Base-by-base conservation (phyloP, 2,888 invertebrate species). In the Lepas anatifera region DNA sequence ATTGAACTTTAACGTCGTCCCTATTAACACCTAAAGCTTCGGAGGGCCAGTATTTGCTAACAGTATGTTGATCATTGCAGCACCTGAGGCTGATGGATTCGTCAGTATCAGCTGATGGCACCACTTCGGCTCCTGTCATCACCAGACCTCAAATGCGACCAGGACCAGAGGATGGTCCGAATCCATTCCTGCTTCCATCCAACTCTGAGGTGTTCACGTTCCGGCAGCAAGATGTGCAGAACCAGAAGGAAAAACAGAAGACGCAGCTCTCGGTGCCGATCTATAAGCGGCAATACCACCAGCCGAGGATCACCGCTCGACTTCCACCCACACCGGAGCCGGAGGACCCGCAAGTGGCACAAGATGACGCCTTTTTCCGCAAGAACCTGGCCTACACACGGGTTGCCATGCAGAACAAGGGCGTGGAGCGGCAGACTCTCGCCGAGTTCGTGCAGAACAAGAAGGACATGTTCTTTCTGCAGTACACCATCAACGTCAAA, bases 391-490 rank as follows among this genome's bases (percentile, higher is more conserved):
- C 58, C 4, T 58, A 58, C 58, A 58, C 58, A 22, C 58, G 58
- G 2, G 58, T 58, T 22, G 58, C 58, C 22, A 58, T 58, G 58
- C 58, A 58, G 35, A 58, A 58, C 58, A 58, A 58, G 32, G 58
- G 58, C 22, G 58, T 58, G 22, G 35, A 58, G 35, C 58, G 58
- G 18, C 58, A 58, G 32, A 58, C 58, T 32, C 35, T 58, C 32
- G 58, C 58, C 22, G 58, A 58, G 58, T 58, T 58, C 22, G 58
- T 58, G 32, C 58, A 58, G 35, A 58, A 58, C 58, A 58, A 58
- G 58, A 58, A 58, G 22, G 58, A 58, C 58, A 58, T 58, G 58
- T 58, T 58, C 58, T 58, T 58, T 22, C 58, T 58, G 22, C 58
- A 58, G 58, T 58, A 58, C 58, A 58, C 58, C 8, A 58, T 58